A percentile compares a stretch with the other conserved stretches of the same genome.
phyloP scores from a whole-genome alignment of 2,113 vertebrate genomes.

The Apodemus sylvaticus region DNA sequence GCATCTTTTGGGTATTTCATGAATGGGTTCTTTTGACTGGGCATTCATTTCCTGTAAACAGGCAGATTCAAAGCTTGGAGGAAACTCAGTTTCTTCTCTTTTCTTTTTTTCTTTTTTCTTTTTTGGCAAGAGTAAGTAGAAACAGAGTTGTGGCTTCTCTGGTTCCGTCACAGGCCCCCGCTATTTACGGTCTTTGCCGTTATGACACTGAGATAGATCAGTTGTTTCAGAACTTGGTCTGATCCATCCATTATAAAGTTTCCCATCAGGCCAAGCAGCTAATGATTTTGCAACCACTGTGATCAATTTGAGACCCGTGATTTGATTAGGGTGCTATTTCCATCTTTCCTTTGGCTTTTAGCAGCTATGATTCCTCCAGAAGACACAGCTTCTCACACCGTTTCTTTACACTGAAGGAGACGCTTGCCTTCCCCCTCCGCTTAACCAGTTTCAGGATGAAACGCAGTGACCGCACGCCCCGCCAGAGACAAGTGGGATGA shows the following conservation, averaged over 20 bases:
- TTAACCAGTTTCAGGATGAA: neutral
- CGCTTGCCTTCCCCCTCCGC: neutral
- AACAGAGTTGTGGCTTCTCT: neutral
- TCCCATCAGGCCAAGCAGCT: neutral
- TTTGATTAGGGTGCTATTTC: conserved; percentile 51
- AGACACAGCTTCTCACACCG: neutral
- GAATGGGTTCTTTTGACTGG: conserved; percentile 15
- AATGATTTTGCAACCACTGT: neutral
- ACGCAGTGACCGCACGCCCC: neutral
- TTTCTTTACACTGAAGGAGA: neutral
- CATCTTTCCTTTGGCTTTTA: neutral
- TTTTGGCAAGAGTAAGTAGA: neutral
- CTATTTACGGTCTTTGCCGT: neutral
- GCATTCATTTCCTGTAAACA: conserved; percentile 26
- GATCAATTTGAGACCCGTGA: conserved; percentile 5
- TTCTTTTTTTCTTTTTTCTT: neutral
- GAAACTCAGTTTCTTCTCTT: neutral
- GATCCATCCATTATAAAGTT: neutral
- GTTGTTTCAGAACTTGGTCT: neutral
- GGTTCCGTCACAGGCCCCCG: neutral
- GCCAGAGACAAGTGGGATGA: neutral
- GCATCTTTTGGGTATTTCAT: neutral
- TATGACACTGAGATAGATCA: neutral
- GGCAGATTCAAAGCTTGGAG: neutral
- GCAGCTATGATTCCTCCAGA: neutral